A percentile compares a stretch with the other conserved stretches of the same genome.
These are phyloP conservation scores for Cryptotermes secundus DNA, from an alignment of 1,140 invertebrate species.

Conservation along the genomic window DNA sequence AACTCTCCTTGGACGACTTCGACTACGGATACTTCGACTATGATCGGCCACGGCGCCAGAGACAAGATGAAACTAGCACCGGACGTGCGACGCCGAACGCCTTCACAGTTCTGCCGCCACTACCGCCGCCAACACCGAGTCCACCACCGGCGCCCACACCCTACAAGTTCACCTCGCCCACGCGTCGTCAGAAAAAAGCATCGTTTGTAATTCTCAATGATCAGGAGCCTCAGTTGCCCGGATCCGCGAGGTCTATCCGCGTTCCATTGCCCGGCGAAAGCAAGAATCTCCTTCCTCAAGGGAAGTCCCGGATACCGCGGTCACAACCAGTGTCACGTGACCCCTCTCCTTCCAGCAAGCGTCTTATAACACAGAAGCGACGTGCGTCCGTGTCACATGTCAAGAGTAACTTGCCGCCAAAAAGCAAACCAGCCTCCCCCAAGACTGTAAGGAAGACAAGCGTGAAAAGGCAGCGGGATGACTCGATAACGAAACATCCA, in stretches of 20 bases:
- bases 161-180: slow-evolving; percentile 38
- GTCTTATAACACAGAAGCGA: slow-evolving; percentile 59
- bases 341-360: slow-evolving; percentile 47
- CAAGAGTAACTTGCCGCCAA: neutral
- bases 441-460: neutral
- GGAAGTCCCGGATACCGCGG: slow-evolving; percentile 45
- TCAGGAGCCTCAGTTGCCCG: neutral
- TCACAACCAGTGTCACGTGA: slow-evolving; percentile 38
- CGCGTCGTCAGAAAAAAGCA: slow-evolving; percentile 43
- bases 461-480: slow-evolving; percentile 43
- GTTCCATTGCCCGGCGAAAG: slow-evolving; percentile 40
- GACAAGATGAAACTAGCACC: slow-evolving; percentile 40
- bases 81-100: slow-evolving; percentile 37
- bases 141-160: slow-evolving; percentile 44
- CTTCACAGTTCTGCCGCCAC: slow-evolving; percentile 40
- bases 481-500: slow-evolving; percentile 37
- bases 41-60: slow-evolving; percentile 40
- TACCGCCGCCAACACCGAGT: slow-evolving; percentile 47
- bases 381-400: neutral
- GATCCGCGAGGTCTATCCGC: neutral
- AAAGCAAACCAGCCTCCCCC: neutral
- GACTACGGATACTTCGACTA: slow-evolving; percentile 33
- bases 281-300: slow-evolving; percentile 44
- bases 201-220: slow-evolving; percentile 63
- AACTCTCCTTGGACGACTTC: neutral